phyloP scores from a whole-genome alignment of 2,113 vertebrate genomes.

The Orycteropus afer region DNA sequence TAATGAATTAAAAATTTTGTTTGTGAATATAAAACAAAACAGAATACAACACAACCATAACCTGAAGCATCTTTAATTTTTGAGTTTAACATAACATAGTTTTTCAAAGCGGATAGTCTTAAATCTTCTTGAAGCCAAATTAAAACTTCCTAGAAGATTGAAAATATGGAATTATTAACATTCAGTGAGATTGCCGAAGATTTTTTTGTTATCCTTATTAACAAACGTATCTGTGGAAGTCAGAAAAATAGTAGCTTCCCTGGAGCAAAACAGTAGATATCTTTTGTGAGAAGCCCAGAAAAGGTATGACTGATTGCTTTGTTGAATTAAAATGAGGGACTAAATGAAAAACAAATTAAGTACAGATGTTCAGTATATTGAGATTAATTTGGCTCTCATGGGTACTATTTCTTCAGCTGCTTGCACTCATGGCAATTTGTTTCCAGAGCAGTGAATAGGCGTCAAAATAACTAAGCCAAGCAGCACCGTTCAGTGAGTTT shows the following conservation, averaged over 20 bases:
- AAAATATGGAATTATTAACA: conserved; percentile 55
- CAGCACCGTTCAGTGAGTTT: conserved; percentile 47
- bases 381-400: conserved; percentile 68
- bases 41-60: conserved; percentile 31
- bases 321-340: conserved; percentile 60
- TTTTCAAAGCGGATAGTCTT: conserved; percentile 65
- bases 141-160: conserved; percentile 70
- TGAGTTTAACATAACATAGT: conserved; percentile 50
- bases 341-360: conserved; percentile 69
- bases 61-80: conserved; percentile 58
- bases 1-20: conserved; percentile 39
- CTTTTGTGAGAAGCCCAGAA: conserved; percentile 55
- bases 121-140: conserved; percentile 72
- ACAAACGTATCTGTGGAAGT: conserved; percentile 62
- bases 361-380: conserved; percentile 36
- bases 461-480: conserved; percentile 65
- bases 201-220: conserved; percentile 46
- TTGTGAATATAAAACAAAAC: conserved; percentile 50
- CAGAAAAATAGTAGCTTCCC: conserved; percentile 57
- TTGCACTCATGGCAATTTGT: conserved; percentile 56
- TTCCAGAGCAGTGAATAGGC: conserved; percentile 59
- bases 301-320: conserved; percentile 42
- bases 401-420: conserved; percentile 24
- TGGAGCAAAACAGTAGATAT: conserved; percentile 54
- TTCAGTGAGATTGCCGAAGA: conserved; percentile 33